Conservation (phyloP, 2,113 vertebrate species). For the Cyprinodon tularosa region DNA sequence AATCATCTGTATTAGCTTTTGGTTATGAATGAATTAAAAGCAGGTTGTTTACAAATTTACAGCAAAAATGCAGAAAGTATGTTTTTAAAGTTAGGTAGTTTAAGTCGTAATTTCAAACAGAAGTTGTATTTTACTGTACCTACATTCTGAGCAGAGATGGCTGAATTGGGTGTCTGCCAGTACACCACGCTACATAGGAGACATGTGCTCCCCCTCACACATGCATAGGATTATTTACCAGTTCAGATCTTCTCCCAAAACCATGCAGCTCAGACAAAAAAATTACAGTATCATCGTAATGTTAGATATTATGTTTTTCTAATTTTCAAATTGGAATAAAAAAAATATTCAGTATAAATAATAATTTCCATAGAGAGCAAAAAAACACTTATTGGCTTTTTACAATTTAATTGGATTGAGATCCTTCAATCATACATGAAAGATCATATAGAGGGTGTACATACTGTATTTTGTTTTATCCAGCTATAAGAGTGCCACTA, state of each 20-base stretch:
- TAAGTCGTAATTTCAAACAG: conserved; percentile 5
- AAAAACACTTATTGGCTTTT: neutral
- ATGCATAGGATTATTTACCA: conserved; percentile 14
- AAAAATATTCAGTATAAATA: neutral
- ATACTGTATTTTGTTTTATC: conserved; percentile 57
- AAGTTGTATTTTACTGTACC: conserved; percentile 12
- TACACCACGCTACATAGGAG: conserved; percentile 58
- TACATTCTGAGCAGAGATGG: conserved; percentile 35
- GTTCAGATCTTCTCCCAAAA: conserved; percentile 6
- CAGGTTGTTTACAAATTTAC: conserved; percentile 5
- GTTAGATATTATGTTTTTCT: neutral
- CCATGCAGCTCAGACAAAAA: neutral
- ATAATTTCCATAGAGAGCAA: neutral
- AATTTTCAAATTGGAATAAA: neutral
- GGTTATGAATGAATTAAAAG: neutral
- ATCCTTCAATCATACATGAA: conserved; percentile 39
- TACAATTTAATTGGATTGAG: conserved; percentile 16
- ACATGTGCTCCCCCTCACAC: conserved; percentile 55
- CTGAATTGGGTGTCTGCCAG: conserved; percentile 57
- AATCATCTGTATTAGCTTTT: neutral
- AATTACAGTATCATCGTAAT: neutral
- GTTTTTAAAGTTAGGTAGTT: neutral
- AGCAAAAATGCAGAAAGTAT: conserved; percentile 9
- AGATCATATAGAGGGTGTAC: conserved; percentile 37
- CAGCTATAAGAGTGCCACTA: conserved; percentile 45